Percentiles rank a stretch among this genome's conserved stretches.
Conservation (phyloP, 1,140 invertebrate genomes). For the Ladona fulva region DNA sequence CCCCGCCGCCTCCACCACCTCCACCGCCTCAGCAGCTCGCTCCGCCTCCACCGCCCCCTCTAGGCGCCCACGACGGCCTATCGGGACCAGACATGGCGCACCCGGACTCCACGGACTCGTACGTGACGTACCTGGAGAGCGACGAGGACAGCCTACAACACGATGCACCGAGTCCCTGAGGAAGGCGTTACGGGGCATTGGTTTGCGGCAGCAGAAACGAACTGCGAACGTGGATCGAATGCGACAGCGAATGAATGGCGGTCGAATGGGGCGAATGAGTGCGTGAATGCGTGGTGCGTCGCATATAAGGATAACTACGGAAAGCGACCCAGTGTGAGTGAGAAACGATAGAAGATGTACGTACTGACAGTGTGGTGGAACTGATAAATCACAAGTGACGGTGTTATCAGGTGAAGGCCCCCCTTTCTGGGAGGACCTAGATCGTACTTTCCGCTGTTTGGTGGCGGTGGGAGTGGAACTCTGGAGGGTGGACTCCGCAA, state of each 20-base stretch:
- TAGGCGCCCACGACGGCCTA: conserved; percentile 29
- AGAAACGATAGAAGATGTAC: no score
- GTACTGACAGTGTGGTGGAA: no score
- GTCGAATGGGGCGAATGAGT: background rate
- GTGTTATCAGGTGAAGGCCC: no score
- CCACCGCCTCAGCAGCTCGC: conserved; percentile 27
- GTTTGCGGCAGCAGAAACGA: background rate
- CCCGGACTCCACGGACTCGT: conserved; percentile 76
- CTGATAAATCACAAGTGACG: no score
- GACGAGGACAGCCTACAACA: conserved; percentile 60
- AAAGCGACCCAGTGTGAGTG: no score
- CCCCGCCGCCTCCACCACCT: conserved; percentile 32
- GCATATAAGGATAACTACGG: background rate
- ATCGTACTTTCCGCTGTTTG: no score
- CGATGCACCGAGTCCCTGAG: conserved; percentile 51
- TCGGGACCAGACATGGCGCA: conserved; percentile 46
- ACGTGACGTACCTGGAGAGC: conserved; percentile 81
- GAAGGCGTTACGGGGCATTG: background rate
- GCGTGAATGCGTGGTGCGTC: background rate
- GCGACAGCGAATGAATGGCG: background rate
- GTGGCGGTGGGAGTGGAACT: no score
- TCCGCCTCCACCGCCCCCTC: conserved; percentile 29
- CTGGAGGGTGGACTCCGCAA: no score
- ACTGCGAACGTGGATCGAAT: background rate
- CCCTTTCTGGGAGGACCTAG: no score